These are phyloP conservation scores for Sphaerophoria rueppellii DNA, from an alignment of 2,888 invertebrate genomes.

Conservation along the genomic window DNA sequence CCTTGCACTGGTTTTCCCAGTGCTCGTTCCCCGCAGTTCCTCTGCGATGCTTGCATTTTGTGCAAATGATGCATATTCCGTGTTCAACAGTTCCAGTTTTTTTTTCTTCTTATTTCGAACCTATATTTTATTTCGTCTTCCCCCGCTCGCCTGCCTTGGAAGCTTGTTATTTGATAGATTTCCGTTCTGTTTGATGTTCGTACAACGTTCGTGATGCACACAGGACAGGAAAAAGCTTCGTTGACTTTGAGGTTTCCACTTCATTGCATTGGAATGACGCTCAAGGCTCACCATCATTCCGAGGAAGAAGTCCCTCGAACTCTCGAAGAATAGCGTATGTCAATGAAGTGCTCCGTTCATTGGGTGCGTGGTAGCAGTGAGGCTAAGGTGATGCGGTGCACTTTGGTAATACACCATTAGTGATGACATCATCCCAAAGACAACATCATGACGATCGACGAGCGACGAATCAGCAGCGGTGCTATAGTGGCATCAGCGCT, in stretches of 20 bases:
- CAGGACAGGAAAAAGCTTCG: constrained; percentile 67
- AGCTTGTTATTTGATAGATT: constrained; percentile 67
- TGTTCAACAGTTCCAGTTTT: constrained; percentile 46
- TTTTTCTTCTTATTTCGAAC: constrained; percentile 49
- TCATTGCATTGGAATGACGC: constrained; percentile 47
- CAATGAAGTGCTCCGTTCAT: constrained; percentile 4
- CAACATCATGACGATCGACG: constrained; percentile 1
- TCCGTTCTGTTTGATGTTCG: constrained; percentile 63
- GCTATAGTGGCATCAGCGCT: neutral
- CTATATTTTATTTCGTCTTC: constrained; percentile 8
- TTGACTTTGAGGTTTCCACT: constrained; percentile 71
- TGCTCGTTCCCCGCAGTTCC: constrained; percentile 27
- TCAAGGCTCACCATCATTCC: constrained; percentile 2
- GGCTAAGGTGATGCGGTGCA: constrained; percentile 31
- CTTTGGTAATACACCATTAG: constrained; percentile 56
- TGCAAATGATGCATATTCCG: constrained; percentile 69
- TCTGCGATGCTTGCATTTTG: constrained; percentile 55
- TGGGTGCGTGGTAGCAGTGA: constrained; percentile 9
- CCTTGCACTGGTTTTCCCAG: constrained; percentile 64
- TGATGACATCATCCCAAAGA: constrained; percentile 54
- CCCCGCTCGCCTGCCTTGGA: constrained; percentile 4
- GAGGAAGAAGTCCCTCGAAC: constrained; percentile 8
- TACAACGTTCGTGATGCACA: constrained; percentile 9
- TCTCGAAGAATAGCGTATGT: constrained; percentile 53
- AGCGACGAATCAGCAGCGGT: too few species aligned